Conservation (phyloP, 1,140 invertebrate species). For the Lepidurus apus region DNA sequence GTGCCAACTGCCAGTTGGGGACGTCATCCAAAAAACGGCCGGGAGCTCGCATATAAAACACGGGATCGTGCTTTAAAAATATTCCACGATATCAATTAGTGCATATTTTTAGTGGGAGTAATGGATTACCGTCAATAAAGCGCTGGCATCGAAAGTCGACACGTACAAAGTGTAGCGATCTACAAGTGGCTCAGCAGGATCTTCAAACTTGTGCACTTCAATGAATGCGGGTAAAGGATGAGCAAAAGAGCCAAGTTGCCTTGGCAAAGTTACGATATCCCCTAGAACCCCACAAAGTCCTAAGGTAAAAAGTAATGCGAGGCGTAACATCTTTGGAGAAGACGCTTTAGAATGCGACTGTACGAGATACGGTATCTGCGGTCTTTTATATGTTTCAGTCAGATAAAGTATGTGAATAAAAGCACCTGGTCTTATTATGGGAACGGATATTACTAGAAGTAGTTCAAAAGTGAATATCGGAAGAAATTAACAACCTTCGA, state of each 20-base stretch:
- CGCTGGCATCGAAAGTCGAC: constrained; percentile 39
- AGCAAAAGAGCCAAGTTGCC: constrained; percentile 28
- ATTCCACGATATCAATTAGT: neutral
- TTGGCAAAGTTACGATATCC: constrained; percentile 30
- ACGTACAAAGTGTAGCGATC: constrained; percentile 41
- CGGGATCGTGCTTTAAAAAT: constrained; percentile 35
- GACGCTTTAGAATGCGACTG: neutral
- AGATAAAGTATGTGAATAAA: neutral
- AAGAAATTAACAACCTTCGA: too few relatives aligned
- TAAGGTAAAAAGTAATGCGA: neutral
- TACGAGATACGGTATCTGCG: neutral
- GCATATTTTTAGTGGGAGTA: neutral
- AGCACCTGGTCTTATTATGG: neutral
- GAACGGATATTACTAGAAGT: neutral
- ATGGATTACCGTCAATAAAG: neutral
- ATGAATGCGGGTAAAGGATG: constrained; percentile 39
- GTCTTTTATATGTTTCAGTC: neutral
- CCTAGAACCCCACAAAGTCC: neutral
- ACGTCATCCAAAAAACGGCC: constrained; percentile 39
- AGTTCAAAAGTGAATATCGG: neutral
- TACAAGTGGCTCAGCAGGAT: constrained; percentile 32
- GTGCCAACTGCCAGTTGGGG: constrained; percentile 38
- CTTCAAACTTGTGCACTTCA: constrained; percentile 39
- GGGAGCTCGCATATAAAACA: constrained; percentile 39
- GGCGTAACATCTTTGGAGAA: neutral